Base-by-base conservation (phyloP, 2,888 invertebrate species). In the Coremacera marginata region DNA sequence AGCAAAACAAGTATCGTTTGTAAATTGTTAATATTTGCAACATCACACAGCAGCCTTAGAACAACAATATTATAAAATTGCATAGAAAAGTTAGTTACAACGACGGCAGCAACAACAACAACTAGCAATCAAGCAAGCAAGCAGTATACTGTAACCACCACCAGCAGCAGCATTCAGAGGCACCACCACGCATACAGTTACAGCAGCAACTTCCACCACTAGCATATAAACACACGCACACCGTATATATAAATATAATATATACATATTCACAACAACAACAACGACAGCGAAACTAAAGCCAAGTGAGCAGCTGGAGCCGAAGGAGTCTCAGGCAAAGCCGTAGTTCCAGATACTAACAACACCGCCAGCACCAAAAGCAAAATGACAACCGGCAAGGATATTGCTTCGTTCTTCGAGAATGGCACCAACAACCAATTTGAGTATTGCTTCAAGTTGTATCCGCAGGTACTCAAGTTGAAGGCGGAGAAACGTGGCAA, bases 341-440 rank as follows among this genome's bases (percentile, higher is more conserved):
- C 51, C 51, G 68, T 49, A 51, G 51, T 27, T 68, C 25, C 68
- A 51, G 8, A 49, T 27, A 51, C 25, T 16, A 27, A 37, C 44
- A 31, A 16, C 25, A 22, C 55, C 7, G 34, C 68, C 31, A 71
- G 27, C 49, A 22, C 57, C 52, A 55, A 44, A 51, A 60, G 63
- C 52, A 71, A 63, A 70, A 81, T 94, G 94, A 94, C 94, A 92
- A 94, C 94, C 57, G 68, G 71, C 60, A 94, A 94, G 93, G 95
- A 95, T 92, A 96, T 96, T 91, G 95, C 96, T 91, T 95, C 95
- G 92, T 97, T 97, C 93, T 96, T 97, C 91, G 93, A 94, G 91
- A 94, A 95, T 91, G 97, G 96, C 90, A 94, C 94, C 91, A 94
- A 95, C 88, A 89, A 90, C 83, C 89, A 89, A 82, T 89, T 89